Evolutionary conservation across 2,888 invertebrate genomes (phyloP).

Genomic region (Xanthorhoe spadicearia): DNA sequence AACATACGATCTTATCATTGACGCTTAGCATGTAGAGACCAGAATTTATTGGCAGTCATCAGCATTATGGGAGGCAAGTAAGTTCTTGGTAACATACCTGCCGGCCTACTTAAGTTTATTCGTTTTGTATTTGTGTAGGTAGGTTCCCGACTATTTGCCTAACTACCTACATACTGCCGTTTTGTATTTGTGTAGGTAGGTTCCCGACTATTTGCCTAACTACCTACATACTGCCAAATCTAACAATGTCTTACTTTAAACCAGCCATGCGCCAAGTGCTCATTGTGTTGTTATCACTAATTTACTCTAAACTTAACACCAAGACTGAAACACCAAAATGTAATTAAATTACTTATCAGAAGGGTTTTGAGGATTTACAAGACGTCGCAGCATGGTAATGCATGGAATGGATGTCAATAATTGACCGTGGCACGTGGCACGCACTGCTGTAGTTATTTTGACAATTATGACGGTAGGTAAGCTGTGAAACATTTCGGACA

Average conservation of each 20-base stretch:
- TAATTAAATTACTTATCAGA: background rate
- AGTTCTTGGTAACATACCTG: too few species aligned
- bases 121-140: background rate
- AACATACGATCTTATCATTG: too few species aligned
- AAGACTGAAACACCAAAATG: background rate
- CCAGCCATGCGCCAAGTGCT: slow-evolving; percentile 91
- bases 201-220: too few species aligned
- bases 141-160: too few species aligned
- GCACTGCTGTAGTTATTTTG: too few species aligned
- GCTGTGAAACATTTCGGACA: too few species aligned
- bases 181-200: background rate
- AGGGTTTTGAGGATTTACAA: background rate
- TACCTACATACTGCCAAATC: background rate
- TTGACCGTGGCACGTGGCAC: background rate
- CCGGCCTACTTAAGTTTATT: too few species aligned
- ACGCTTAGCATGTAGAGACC: too few species aligned
- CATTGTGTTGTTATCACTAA: slow-evolving; percentile 67
- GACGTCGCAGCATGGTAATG: background rate
- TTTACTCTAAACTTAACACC: background rate
- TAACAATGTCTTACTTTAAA: slow-evolving; percentile 86
- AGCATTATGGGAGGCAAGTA: too few species aligned
- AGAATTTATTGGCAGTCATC: too few species aligned
- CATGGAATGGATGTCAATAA: too few species aligned
- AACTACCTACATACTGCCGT: background rate
- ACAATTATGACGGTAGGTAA: too few species aligned